A percentile compares a stretch with the other conserved stretches of the same genome.
Conservation (phyloP, 2,888 invertebrate species). For the Leptarthrus brevirostris region DNA sequence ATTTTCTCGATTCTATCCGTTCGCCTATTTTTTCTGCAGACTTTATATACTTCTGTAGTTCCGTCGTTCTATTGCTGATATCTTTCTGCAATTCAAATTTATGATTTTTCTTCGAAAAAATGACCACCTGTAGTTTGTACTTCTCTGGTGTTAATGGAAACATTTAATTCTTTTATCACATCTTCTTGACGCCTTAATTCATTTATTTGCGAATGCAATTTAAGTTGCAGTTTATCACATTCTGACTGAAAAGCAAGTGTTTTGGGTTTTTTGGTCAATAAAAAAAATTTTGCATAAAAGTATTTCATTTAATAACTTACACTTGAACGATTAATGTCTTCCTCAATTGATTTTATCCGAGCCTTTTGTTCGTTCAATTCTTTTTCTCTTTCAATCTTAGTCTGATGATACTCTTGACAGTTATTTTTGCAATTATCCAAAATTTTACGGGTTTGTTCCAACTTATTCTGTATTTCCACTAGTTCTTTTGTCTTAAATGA, state of each 20-base stretch:
- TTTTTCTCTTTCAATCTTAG: slow-evolving; percentile 63
- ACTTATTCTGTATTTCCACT: slow-evolving; percentile 61
- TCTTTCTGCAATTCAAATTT: slow-evolving; percentile 53
- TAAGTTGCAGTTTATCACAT: not conserved
- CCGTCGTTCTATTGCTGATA: slow-evolving; percentile 39
- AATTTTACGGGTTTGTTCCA: slow-evolving; percentile 54
- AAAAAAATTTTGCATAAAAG: too few species aligned
- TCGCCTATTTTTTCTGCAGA: slow-evolving; percentile 61
- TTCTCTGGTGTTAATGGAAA: not conserved
- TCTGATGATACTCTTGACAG: slow-evolving; percentile 64
- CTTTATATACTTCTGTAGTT: slow-evolving; percentile 55
- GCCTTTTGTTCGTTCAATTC: slow-evolving; percentile 64
- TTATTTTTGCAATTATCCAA: slow-evolving; percentile 62
- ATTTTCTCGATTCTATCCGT: slow-evolving; percentile 62
- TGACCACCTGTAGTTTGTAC: not conserved
- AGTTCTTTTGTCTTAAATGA: slow-evolving; percentile 66
- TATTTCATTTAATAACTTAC: slow-evolving; percentile 52
- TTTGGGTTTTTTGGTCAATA: too few species aligned
- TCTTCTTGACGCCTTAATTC: not conserved
- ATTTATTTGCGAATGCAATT: not conserved
- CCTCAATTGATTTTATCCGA: slow-evolving; percentile 65
- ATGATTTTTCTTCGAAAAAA: too few species aligned
- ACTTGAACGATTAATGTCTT: slow-evolving; percentile 56
- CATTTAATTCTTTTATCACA: not conserved
- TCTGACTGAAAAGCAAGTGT: slow-evolving; percentile 4